These are phyloP conservation scores for Synergus laeviventris DNA, from an alignment of 2,888 invertebrate species.

Conservation along the genomic window DNA sequence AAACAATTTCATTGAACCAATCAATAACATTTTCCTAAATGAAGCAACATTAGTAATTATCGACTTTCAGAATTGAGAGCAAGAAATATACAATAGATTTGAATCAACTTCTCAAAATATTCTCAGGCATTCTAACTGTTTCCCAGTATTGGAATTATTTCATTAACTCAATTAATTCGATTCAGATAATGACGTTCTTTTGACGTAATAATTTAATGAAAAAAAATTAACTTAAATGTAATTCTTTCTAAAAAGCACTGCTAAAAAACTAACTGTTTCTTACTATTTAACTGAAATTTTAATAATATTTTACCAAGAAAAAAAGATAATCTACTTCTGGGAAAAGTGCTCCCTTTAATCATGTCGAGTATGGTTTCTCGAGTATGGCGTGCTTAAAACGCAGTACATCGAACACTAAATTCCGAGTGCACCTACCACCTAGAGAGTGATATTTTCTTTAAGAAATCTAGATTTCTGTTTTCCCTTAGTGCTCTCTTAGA, in stretches of 20 bases:
- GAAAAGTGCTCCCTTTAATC: neutral
- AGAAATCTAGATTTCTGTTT: conserved; percentile 44
- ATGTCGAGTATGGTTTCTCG: conserved; percentile 11
- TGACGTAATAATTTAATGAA: too few species aligned
- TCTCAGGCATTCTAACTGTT: neutral
- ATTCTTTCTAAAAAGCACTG: neutral
- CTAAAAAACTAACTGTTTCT: neutral
- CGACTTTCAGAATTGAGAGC: neutral
- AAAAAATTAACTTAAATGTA: neutral
- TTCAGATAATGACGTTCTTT: too few species aligned
- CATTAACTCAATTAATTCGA: too few species aligned
- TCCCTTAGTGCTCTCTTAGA: conserved; percentile 26
- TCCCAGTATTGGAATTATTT: too few species aligned
- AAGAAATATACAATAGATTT: neutral
- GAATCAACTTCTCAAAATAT: neutral
- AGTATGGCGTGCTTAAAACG: conserved; percentile 46
- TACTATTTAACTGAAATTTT: neutral
- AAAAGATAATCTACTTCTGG: neutral
- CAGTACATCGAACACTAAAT: conserved; percentile 54
- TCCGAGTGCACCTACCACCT: conserved; percentile 63
- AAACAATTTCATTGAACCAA: neutral
- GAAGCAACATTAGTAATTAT: neutral
- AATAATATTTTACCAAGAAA: neutral
- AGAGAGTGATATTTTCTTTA: conserved; percentile 51
- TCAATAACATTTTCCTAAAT: neutral